Evolutionary conservation across 2,113 vertebrate genomes (phyloP), one percentile per base, ranked within the genome.

Genomic region (Mionectes macconnelli): DNA sequence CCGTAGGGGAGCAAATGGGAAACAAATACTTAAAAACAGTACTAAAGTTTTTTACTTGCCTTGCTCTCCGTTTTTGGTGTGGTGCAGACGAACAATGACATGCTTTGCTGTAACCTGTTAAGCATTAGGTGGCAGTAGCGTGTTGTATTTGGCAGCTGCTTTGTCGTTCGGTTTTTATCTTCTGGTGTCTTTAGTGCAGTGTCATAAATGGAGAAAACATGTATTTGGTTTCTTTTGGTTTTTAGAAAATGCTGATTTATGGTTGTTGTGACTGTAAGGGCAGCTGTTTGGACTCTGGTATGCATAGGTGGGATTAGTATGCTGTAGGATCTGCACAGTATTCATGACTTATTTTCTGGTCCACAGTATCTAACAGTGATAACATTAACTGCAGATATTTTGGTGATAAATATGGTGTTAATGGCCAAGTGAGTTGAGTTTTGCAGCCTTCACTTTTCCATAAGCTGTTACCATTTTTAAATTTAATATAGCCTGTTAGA

Each of bases 121-220:
- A 97, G 96, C 99, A 98, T 98, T 99, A 99, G 99, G 98, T 98
- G 98, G 99, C 98, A 99, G 98, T 98, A 98, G 98, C 96, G 98
- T 98, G 98, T 98, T 98, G 97, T 96, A 79, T 92, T 98, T 98
- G 96, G 95, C 95, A 92, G 92, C 90, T 89, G 94, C 87, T 94
- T 93, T 94, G 87, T 80, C 76, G 52, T 31, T 73, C 24, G 13
- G 1, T 39, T 95, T 93, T 85, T 50, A 57, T 35, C 73, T 94
- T 88, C 85, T 30, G 55, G 50, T 56, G 7, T 95, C 80, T 67
- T 90, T 22, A 70, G 62, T 74, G 62, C 70, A 13, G 27, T 93
- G 15, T 95, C 91, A 55, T 87, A 74, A 94, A 89, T 52, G 33
- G 84, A 87, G 84, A 87, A 93, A 90, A 85, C 49, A 7, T 35